These are phyloP conservation scores for Acarapis woodi DNA, from an alignment of 1,140 invertebrate genomes.

Conservation along the genomic window DNA sequence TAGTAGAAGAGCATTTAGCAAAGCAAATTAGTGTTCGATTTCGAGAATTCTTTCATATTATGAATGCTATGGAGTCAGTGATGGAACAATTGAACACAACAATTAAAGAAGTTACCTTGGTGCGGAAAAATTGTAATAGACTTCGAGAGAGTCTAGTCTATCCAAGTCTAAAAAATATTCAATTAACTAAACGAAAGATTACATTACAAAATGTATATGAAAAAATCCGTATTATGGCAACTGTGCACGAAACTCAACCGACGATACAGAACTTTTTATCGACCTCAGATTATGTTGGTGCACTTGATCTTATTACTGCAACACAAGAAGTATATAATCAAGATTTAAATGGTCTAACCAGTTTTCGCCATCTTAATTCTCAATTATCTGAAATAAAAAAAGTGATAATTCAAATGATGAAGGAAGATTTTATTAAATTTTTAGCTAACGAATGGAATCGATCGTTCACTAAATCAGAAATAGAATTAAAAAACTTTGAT, in stretches of 20 bases:
- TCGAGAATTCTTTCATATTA: conserved; percentile 81
- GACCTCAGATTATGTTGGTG: conserved; percentile 86
- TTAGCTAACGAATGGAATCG: conserved; percentile 69
- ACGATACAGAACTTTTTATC: conserved; percentile 54
- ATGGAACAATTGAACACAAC: conserved; percentile 62
- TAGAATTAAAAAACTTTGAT: not conserved
- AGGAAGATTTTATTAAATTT: conserved; percentile 73
- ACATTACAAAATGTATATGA: conserved; percentile 12
- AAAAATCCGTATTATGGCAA: conserved; percentile 55
- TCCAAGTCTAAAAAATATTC: conserved; percentile 8
- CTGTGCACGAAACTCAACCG: conserved; percentile 86
- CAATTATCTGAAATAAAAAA: conserved; percentile 89
- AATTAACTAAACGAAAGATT: conserved; percentile 4
- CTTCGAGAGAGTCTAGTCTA: conserved; percentile 26
- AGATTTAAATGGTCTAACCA: conserved; percentile 63
- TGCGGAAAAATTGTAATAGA: conserved; percentile 7
- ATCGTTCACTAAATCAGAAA: conserved; percentile 24
- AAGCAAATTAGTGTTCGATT: conserved; percentile 84
- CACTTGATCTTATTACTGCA: conserved; percentile 78
- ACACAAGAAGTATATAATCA: conserved; percentile 74
- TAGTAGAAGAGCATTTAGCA: conserved; percentile 79
- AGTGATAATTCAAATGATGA: conserved; percentile 84
- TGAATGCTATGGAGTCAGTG: conserved; percentile 76
- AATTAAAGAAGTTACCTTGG: conserved; percentile 30
- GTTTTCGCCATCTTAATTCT: conserved; percentile 75